Conservation (phyloP, 1,140 invertebrate genomes). For the Diploscapter pachys region DNA sequence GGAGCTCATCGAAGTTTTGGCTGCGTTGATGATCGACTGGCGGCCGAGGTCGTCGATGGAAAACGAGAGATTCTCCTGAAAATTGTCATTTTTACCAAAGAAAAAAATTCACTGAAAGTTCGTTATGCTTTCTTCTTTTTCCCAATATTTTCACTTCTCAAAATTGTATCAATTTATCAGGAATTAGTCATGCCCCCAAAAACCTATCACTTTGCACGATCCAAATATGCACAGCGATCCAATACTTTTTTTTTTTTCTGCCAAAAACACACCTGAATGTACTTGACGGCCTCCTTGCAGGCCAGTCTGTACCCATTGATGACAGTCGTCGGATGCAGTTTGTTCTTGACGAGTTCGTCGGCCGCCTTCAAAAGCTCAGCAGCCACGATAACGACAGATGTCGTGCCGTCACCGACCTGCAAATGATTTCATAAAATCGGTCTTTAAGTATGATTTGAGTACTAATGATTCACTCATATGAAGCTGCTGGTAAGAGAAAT, state of each 20-base stretch:
- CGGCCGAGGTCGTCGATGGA: slow-evolving; percentile 82
- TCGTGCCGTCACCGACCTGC: slow-evolving; percentile 86
- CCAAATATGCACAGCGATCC: no score
- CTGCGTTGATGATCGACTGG: slow-evolving; percentile 84
- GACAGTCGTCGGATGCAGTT: slow-evolving; percentile 91
- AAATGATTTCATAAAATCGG: slow-evolving; percentile 16
- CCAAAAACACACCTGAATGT: slow-evolving; percentile 36
- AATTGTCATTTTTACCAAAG: slow-evolving; percentile 23
- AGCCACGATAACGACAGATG: slow-evolving; percentile 86
- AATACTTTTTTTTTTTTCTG: no score
- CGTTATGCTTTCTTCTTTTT: no score
- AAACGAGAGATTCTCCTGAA: slow-evolving; percentile 83
- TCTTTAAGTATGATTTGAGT: slow-evolving; percentile 27
- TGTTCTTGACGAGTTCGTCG: slow-evolving; percentile 96
- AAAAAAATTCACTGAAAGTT: background rate
- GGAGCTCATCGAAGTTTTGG: slow-evolving; percentile 97
- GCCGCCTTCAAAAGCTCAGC: slow-evolving; percentile 86
- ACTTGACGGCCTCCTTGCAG: slow-evolving; percentile 74
- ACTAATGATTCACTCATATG: background rate
- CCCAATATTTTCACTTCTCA: no score
- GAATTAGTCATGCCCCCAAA: no score
- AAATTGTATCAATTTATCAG: no score
- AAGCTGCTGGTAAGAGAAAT: no score
- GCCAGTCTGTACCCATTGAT: slow-evolving; percentile 96
- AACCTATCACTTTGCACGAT: no score